phyloP scores from a whole-genome alignment of 1,140 invertebrate species.

The Caligus rogercresseyi region DNA sequence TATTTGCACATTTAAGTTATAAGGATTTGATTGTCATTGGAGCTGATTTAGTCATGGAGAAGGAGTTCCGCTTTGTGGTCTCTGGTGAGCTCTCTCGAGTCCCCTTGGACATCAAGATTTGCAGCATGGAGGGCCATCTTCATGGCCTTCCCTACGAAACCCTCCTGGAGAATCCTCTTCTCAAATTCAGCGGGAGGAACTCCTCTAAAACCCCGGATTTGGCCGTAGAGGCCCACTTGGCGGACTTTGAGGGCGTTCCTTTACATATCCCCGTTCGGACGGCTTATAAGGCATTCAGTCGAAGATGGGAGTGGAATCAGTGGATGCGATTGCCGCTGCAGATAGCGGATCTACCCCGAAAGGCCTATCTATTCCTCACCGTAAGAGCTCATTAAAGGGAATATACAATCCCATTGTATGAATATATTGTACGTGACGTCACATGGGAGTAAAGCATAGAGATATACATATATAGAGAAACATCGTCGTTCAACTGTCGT shows the following conservation, averaged over 20 bases:
- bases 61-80: slow-evolving; percentile 42
- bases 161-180: slow-evolving; percentile 62
- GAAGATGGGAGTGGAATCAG: slow-evolving; percentile 94
- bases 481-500: no score
- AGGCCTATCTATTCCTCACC: slow-evolving; percentile 72
- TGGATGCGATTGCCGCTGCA: slow-evolving; percentile 81
- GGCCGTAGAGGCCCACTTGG: slow-evolving; percentile 37
- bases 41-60: no score
- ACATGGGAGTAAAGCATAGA: no score
- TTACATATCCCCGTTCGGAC: slow-evolving; percentile 74
- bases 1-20: no score
- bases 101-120: slow-evolving; percentile 79
- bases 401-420: no score
- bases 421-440: no score
- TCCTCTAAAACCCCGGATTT: slow-evolving; percentile 37
- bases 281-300: slow-evolving; percentile 79
- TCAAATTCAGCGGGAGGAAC: slow-evolving; percentile 75
- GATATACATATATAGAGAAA: no score
- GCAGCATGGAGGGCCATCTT: slow-evolving; percentile 78
- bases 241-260: slow-evolving; percentile 58
- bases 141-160: slow-evolving; percentile 69
- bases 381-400: no score
- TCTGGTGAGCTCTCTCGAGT: slow-evolving; percentile 63
- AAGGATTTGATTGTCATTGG: no score
- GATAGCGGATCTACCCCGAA: slow-evolving; percentile 75